Percentiles rank a stretch among this genome's conserved stretches.
phyloP scores from a whole-genome alignment of 2,797 vertebrate genomes.

The Sylvilagus floridanus region DNA sequence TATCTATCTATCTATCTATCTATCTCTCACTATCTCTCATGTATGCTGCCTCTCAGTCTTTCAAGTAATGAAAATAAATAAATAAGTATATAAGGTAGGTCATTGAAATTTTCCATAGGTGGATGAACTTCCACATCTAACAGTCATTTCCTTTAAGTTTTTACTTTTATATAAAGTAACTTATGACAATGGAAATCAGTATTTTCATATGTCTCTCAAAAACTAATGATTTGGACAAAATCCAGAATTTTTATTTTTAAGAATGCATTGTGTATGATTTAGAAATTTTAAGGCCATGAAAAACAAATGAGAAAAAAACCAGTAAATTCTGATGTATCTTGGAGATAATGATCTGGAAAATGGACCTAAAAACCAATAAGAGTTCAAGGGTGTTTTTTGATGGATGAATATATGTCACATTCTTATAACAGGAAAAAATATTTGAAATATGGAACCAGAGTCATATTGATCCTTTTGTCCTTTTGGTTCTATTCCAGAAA shows the following conservation, averaged over 20 bases:
- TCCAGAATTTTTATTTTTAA: background rate
- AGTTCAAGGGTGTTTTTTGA: background rate
- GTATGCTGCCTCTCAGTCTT: too few relatives aligned
- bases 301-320: background rate
- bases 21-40: too few relatives aligned
- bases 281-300: background rate
- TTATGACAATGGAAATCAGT: background rate
- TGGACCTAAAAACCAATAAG: slow-evolving; percentile 8
- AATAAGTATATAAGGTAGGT: background rate
- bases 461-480: slow-evolving; percentile 51
- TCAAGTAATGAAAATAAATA: too few relatives aligned
- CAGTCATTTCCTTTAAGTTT: background rate
- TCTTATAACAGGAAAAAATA: background rate
- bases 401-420: background rate
- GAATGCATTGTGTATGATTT: background rate
- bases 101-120: background rate
- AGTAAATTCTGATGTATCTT: background rate
- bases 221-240: background rate
- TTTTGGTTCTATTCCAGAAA: slow-evolving; percentile 64
- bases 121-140: background rate
- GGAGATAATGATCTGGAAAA: background rate
- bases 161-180: background rate
- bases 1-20: too few relatives aligned
- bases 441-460: background rate
- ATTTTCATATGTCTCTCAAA: background rate